Evolutionary conservation across 2,797 vertebrate species (phyloP).

Genomic region (Hippoglossus hippoglossus): DNA sequence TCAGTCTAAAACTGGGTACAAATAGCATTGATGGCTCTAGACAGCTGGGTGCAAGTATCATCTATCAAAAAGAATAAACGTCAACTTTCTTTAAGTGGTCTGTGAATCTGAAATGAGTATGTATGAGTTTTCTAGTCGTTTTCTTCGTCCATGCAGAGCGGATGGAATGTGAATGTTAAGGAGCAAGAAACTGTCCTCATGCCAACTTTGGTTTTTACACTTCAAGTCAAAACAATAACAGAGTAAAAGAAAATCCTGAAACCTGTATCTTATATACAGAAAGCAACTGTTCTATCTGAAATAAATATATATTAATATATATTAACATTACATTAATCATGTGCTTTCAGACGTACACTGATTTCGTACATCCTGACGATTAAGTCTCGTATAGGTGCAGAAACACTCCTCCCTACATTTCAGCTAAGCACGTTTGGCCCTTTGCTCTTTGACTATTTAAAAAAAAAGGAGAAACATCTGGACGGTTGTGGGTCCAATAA

Average conservation of each 20-base stretch:
- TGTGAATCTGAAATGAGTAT: background rate
- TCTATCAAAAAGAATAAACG: background rate
- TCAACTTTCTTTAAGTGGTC: background rate
- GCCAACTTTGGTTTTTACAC: constrained; percentile 72
- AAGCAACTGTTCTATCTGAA: constrained; percentile 38
- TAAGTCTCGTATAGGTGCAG: constrained; percentile 31
- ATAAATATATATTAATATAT: constrained; percentile 74
- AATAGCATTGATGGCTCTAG: background rate
- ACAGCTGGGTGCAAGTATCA: background rate
- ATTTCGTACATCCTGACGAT: constrained; percentile 45
- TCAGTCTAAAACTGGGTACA: no score
- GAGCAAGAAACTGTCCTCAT: constrained; percentile 45
- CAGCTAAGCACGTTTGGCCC: constrained; percentile 47
- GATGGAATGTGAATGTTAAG: constrained; percentile 56
- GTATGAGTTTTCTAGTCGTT: constrained; percentile 1
- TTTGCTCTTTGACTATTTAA: constrained; percentile 32
- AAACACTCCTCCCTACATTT: constrained; percentile 44
- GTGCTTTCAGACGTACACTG: constrained; percentile 54
- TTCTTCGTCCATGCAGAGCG: constrained; percentile 11
- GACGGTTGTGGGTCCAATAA: constrained; percentile 29
- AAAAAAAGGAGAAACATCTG: constrained; percentile 25
- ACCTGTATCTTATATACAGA: constrained; percentile 54
- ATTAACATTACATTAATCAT: constrained; percentile 55
- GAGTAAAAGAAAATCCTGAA: constrained; percentile 39
- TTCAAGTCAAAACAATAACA: constrained; percentile 42